A percentile compares a stretch with the other conserved stretches of the same genome.
Evolutionary conservation across 2,888 invertebrate genomes (phyloP).

Genomic region (Emesis russula): DNA sequence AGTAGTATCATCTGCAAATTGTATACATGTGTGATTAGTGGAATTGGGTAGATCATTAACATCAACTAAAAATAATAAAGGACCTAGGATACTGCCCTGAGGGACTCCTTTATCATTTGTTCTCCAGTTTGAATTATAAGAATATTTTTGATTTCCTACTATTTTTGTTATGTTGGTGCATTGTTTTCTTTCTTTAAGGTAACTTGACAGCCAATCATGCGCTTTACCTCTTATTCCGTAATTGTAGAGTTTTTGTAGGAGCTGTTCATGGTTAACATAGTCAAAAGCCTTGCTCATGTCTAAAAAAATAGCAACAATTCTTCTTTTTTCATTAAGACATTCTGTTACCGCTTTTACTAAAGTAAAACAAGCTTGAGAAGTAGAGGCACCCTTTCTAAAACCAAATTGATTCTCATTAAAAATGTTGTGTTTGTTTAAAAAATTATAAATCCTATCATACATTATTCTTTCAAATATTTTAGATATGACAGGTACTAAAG

Average conservation of each 20-base stretch:
- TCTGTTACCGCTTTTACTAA: not conserved
- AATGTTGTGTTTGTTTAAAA: not conserved
- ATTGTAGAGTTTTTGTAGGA: not conserved
- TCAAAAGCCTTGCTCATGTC: not conserved
- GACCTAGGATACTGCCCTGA: too few species aligned
- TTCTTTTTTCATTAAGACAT: not conserved
- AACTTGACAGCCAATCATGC: conserved; percentile 4
- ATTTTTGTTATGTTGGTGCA: not conserved
- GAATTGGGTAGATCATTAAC: too few species aligned
- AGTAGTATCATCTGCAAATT: too few species aligned
- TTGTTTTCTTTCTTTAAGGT: conserved; percentile 6
- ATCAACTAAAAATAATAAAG: too few species aligned
- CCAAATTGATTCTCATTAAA: conserved; percentile 12
- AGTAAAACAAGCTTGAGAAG: not conserved
- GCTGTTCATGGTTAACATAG: not conserved
- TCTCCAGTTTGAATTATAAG: too few species aligned
- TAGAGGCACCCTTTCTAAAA: not conserved
- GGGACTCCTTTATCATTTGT: too few species aligned
- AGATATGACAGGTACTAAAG: conserved; percentile 7
- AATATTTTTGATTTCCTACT: not conserved
- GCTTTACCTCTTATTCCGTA: conserved; percentile 1
- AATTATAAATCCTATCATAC: conserved; percentile 17
- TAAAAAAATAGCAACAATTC: not conserved
- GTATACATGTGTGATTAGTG: too few species aligned
- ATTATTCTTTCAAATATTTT: conserved; percentile 26